Evolutionary conservation across 2,888 invertebrate species (phyloP).

Genomic region (Cordilura impudica): DNA sequence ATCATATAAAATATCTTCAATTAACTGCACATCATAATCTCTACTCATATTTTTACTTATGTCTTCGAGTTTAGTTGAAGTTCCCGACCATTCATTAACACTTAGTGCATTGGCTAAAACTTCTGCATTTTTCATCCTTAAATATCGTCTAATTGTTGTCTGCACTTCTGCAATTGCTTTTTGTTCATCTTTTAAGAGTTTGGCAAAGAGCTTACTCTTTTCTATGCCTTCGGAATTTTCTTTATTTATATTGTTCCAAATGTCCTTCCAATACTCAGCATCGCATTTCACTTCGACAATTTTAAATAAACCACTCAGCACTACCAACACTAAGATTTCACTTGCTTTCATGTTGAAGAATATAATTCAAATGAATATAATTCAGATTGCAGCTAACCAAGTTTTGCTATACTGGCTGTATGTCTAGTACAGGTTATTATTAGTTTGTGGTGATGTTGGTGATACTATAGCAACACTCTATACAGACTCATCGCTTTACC

Average conservation of each 20-base stretch:
- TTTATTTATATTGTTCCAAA: constrained; percentile 23
- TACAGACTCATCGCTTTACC: no score
- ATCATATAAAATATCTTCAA: constrained; percentile 26
- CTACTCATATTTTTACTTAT: not conserved
- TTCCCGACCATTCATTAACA: not conserved
- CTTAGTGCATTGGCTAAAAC: constrained; percentile 4
- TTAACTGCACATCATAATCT: not conserved
- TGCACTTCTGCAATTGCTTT: constrained; percentile 3
- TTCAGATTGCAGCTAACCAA: no score
- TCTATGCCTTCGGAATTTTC: constrained; percentile 25
- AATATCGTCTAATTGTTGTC: constrained; percentile 6
- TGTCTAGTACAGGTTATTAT: no score
- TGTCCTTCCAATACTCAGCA: not conserved
- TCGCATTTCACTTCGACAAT: not conserved
- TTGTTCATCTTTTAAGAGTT: constrained; percentile 18
- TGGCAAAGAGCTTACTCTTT: not conserved
- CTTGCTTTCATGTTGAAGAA: constrained; percentile 10
- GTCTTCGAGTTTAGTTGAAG: not conserved
- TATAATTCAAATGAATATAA: constrained; percentile 9
- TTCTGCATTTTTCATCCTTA: constrained; percentile 30
- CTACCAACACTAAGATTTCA: not conserved
- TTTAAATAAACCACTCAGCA: not conserved
- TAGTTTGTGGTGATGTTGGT: no score
- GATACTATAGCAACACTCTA: no score
- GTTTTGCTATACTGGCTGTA: no score